Evolutionary conservation across 2,113 vertebrate species (phyloP), one percentile per base, ranked within the genome.

Genomic region (Diadophis punctatus): DNA sequence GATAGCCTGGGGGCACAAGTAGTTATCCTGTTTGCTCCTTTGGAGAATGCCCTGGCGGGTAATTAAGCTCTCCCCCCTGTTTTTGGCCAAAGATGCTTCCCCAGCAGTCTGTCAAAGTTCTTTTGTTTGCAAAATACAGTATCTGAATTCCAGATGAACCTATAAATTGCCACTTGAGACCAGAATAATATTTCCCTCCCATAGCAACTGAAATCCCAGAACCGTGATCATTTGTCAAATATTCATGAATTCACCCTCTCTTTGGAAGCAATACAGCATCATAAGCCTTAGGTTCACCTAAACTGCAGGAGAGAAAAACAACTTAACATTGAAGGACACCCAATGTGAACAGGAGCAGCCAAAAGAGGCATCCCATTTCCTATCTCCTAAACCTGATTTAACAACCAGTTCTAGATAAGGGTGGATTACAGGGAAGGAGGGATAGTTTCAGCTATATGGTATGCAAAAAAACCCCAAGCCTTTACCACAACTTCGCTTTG

Each of bases 121-220:
- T 90, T 92, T 92, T 92, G 92, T 92, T 92, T 89, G 52, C 63
- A 53, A 89, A 30, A 23, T 51, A 92, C 84, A 22, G 46, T 90
- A 92, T 90, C 80, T 90, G 92, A 86, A 93, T 90, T 88, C 80
- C 74, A 52, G 88, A 90, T 86, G 80, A 93, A 90, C 80, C 88
- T 60, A 39, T 58, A 86, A 85, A 92, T 60, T 86, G 46, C 48
- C 88, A 43, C 80, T 93, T 63, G 53, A 93, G 92, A 93, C 74
- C n/a, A 86, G 74, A 52, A 90, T 51, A 89, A 89, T 86, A 86
- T 52, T 86, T 90, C 34, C 48, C 8, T 63, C 46, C 92, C 88
- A 51, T 90, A 93, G 88, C 55, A 93, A 86, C 88, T n/a, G 16
- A 55, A 48, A 80, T 86, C 74, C 74, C 74, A 52, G 88, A 56